phyloP scores from a whole-genome alignment of 1,140 invertebrate genomes.

The Magallana ariakensis region DNA sequence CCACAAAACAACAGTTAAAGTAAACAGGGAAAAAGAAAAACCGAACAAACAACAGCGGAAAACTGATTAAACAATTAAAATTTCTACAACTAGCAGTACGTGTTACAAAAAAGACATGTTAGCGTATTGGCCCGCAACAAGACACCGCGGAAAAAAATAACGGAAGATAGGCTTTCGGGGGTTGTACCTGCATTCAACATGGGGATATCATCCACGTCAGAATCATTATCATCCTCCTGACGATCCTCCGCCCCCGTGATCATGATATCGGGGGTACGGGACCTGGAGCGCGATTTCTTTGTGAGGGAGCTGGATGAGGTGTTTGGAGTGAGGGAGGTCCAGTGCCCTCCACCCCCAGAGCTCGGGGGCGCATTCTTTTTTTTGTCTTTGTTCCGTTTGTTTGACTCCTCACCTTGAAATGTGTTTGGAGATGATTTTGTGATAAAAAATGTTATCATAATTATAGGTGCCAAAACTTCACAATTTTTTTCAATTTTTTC shows the following conservation, averaged over 20 bases:
- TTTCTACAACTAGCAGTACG: slow-evolving; percentile 1
- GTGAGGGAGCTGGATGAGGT: slow-evolving; percentile 1
- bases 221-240: not conserved
- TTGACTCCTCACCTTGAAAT: slow-evolving; percentile 15
- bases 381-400: slow-evolving; percentile 20
- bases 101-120: slow-evolving; percentile 22
- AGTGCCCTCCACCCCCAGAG: not conserved
- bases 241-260: not conserved
- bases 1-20: no score
- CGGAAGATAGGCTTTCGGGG: not conserved
- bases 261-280: slow-evolving; percentile 17
- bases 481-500: no score
- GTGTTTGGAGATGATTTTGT: slow-evolving; percentile 2
- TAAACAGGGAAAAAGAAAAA: no score
- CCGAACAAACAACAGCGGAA: no score
- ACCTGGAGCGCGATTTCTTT: not conserved
- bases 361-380: not conserved
- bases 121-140: slow-evolving; percentile 19
- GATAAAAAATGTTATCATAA: not conserved
- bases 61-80: not conserved
- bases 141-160: not conserved
- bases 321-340: slow-evolving; percentile 18
- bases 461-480: no score
- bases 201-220: slow-evolving; percentile 15
- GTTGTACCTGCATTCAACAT: slow-evolving; percentile 17